Evolutionary conservation across 2,797 vertebrate species (phyloP).

Genomic region (Chelon auratus): DNA sequence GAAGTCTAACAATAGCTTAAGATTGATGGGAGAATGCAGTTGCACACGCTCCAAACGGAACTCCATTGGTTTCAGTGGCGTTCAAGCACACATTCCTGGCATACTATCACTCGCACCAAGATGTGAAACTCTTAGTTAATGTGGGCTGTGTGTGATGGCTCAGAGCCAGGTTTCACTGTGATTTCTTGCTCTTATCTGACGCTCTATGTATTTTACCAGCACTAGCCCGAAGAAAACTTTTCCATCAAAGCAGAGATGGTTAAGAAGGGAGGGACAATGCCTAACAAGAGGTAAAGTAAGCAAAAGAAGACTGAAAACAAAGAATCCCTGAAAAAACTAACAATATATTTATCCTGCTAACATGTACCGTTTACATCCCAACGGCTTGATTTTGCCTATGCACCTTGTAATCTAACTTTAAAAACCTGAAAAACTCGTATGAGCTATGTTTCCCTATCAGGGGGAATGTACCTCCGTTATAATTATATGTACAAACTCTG

Average conservation of each 20-base stretch:
- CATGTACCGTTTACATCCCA: neutral
- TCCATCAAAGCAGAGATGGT: conserved; percentile 13
- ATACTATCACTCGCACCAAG: conserved; percentile 69
- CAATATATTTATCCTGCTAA: neutral
- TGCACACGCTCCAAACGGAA: conserved; percentile 59
- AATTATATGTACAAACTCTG: conserved; percentile 1
- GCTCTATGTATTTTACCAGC: conserved; percentile 24
- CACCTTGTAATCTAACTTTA: neutral
- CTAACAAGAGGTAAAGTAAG: neutral
- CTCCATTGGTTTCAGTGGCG: conserved; percentile 58
- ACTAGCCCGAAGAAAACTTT: neutral
- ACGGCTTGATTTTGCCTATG: neutral
- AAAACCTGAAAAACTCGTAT: neutral
- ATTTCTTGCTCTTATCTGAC: conserved; percentile 49
- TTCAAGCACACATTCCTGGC: conserved; percentile 77
- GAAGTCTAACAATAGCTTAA: conserved; percentile 64
- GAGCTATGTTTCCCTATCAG: neutral
- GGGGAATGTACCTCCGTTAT: neutral
- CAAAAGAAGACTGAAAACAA: neutral
- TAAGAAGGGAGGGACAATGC: neutral
- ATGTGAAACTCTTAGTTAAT: conserved; percentile 71
- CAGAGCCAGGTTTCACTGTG: conserved; percentile 79
- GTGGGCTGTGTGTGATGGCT: conserved; percentile 68
- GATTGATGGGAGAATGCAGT: conserved; percentile 61
- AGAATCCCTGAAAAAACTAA: neutral